Conservation (phyloP, 2,797 vertebrate genomes). For the Mormyrops boulengeri region DNA sequence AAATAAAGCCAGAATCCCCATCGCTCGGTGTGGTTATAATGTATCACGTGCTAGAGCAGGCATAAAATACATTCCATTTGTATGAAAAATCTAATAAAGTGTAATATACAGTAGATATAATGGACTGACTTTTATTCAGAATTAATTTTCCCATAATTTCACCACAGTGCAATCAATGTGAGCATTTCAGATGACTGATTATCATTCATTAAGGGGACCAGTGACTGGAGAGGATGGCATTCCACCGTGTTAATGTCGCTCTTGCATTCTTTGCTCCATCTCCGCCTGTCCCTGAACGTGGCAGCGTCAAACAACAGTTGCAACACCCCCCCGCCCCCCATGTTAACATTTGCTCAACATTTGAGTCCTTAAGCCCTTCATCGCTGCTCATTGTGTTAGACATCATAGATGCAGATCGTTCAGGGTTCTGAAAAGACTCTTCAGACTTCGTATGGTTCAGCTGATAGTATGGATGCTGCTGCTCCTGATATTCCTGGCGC, state of each 20-base stretch:
- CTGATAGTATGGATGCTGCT: constrained; percentile 43
- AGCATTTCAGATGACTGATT: constrained; percentile 9
- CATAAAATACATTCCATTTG: neutral
- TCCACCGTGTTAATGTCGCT: neutral
- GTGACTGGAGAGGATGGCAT: neutral
- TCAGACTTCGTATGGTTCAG: constrained; percentile 55
- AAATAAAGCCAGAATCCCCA: neutral
- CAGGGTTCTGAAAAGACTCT: constrained; percentile 60
- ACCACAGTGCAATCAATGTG: neutral
- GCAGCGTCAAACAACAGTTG: constrained; percentile 15
- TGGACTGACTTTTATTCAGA: constrained; percentile 1
- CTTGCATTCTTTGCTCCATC: constrained; percentile 15
- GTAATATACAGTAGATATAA: neutral
- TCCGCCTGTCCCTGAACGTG: neutral
- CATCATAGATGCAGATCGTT: constrained; percentile 66
- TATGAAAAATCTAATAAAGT: neutral
- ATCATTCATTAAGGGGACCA: neutral
- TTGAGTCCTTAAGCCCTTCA: neutral
- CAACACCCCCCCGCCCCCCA: constrained; percentile 47
- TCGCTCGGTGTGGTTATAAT: neutral
- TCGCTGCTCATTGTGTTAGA: constrained; percentile 33
- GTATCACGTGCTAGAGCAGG: neutral
- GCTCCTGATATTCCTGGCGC: neutral
- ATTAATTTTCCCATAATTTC: constrained; percentile 11
- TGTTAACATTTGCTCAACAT: constrained; percentile 46